These are phyloP conservation scores for Cyrtodaria siliqua DNA, from an alignment of 2,888 invertebrate genomes.

Conservation along the genomic window DNA sequence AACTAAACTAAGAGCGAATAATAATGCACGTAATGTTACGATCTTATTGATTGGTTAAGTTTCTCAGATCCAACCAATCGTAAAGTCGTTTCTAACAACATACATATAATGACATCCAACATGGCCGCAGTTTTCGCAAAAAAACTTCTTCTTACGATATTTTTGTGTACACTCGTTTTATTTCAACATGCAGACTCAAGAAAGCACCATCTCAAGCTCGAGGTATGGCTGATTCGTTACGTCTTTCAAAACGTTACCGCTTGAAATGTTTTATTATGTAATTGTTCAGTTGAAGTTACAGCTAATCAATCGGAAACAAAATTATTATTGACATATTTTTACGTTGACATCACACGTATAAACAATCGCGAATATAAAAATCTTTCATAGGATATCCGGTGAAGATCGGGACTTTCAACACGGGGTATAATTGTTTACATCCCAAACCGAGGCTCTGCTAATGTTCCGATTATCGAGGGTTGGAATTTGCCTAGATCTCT, in stretches of 20 bases:
- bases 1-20: background rate
- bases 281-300: too few species aligned
- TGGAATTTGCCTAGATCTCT: too few species aligned
- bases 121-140: slow-evolving; percentile 3
- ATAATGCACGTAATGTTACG: background rate
- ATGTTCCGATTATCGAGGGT: too few species aligned
- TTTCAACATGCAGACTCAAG: slow-evolving; percentile 4
- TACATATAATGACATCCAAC: slow-evolving; percentile 13
- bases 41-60: background rate
- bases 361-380: too few species aligned
- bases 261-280: too few species aligned
- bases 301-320: too few species aligned
- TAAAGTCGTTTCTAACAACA: background rate
- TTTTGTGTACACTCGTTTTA: slow-evolving; percentile 15
- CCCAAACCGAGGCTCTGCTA: too few species aligned
- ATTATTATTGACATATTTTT: too few species aligned
- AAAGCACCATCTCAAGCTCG: slow-evolving; percentile 31
- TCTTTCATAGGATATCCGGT: too few species aligned
- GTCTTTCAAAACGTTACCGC: background rate
- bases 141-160: background rate
- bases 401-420: too few species aligned
- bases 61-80: background rate
- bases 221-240: slow-evolving; percentile 25
- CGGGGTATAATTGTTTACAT: too few species aligned
- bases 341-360: too few species aligned